Base-by-base conservation (phyloP, 1,140 invertebrate genomes). In the Hormaphis cornu region DNA sequence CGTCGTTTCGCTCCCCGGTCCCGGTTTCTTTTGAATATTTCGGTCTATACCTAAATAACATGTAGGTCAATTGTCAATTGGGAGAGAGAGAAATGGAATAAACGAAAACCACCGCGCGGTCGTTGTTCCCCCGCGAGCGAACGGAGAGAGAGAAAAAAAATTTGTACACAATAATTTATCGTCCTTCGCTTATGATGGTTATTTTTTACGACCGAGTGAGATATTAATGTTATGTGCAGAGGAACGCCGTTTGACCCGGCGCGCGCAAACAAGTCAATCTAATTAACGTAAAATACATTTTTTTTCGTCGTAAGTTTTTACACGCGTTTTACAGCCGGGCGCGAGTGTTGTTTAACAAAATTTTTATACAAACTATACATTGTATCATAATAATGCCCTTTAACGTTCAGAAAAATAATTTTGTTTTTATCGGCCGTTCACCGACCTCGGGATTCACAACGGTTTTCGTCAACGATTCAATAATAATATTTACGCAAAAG, bases 21-120 rank as follows among this genome's bases (percentile, higher is more conserved):
- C 7, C 14, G 16, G 26, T 18, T 28, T 53, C 33, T 53, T 12
- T 42, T 12, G 12, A 12, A 5, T 12, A 1, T 12, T n/a, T n/a
- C 18, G 18, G 52, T 54, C 35, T 20, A n/a, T n/a, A n/a, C n/a
- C n/a, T n/a, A n/a, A n/a, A n/a, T n/a, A n/a, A n/a, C n/a, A n/a
- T n/a, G n/a, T 54, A 54, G 28, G 52, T 54, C 52, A 33, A 54
- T 54, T 35, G 52, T 20, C 52, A 54, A 54, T 53, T 53, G 33
- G n/a, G 33, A 53, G 9, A 16, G 2, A n/a, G 14, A n/a, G 28
- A 52, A 50, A 48, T 24, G 16, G n/a, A 28, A n/a, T 26, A 28
- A 52, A 50, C 10, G 22, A 50, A n/a, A n/a, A n/a, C n/a, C n/a
- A n/a, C n/a, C 22, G 22, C 46, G 22, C 24, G 16, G n/a, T 52